Evolutionary conservation across 2,888 invertebrate genomes (phyloP), one percentile per base, ranked within the genome.

Genomic region (Polietes domitor): DNA sequence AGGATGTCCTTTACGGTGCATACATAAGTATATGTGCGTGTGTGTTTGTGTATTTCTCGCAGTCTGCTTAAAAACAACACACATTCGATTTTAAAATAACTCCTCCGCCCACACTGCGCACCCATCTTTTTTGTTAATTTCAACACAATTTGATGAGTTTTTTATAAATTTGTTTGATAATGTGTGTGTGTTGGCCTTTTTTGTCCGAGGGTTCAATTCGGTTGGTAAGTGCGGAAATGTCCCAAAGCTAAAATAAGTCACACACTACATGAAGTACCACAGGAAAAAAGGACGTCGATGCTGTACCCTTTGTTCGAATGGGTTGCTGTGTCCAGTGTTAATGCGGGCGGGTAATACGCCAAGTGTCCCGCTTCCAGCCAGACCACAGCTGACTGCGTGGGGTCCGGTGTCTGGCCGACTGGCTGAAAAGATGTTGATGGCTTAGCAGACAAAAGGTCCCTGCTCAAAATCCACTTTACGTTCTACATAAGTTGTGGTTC

Each of bases 401-500:
- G 47, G 41, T 72, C 0, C 43, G 17, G 41, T 58, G 78, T 70
- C 41, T 76, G 72, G 28, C 41, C 53, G 76, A n/a, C 55, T 71
- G 71, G 12, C 65, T 41, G 4, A 47, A 74, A 77, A 81, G 71
- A 76, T 82, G 55, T 28, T 74, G 71, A 37, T 76, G 61, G 58
- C 28, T 41, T 50, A 65, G 63, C 55, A 37, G 47, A 58, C 19
- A 41, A 82, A 81, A 47, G 80, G 75, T 80, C 71, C 80, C 19
- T 71, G 73, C 88, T 88, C 61, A 65, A 86, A 86, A 88, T 89
- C 86, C 88, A 88, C 88, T 90, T 89, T 88, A 81, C 76, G 75
- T 88, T 88, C 65, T 86, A 87, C 87, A 89, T 88, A 89, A 90
- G 88, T 89, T 90, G 88, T 88, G 90, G 89, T 89, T 88, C 87